phyloP scores from a whole-genome alignment of 1,140 invertebrate species.

The Atta texana region DNA sequence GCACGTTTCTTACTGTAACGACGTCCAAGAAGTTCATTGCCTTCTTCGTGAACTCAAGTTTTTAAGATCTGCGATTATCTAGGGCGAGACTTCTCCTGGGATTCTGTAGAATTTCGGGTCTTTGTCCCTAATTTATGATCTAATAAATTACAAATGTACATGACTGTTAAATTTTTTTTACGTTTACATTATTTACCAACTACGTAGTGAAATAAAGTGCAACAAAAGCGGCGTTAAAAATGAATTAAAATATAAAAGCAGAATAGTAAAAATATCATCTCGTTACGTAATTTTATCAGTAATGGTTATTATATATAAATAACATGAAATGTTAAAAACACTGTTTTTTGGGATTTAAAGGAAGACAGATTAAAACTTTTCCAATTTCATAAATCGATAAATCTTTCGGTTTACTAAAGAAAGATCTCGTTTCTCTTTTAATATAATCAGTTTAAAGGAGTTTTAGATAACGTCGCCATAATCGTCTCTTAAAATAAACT shows the following conservation, averaged over 20 bases:
- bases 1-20: constrained; percentile 35
- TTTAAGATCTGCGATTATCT: constrained; percentile 35
- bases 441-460: background rate
- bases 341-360: constrained; percentile 18
- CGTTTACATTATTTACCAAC: background rate
- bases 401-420: background rate
- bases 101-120: background rate
- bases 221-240: background rate
- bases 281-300: background rate
- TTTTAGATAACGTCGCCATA: background rate
- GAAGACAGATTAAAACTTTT: constrained; percentile 51
- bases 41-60: constrained; percentile 31
- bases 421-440: constrained; percentile 4
- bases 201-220: background rate
- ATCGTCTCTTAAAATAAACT: background rate
- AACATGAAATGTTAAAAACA: constrained; percentile 8
- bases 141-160: constrained; percentile 27
- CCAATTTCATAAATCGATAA: constrained; percentile 35
- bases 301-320: constrained; percentile 14
- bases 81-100: background rate
- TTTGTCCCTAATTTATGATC: constrained; percentile 21
- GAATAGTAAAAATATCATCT: background rate
- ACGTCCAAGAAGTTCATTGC: constrained; percentile 49
- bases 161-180: background rate
- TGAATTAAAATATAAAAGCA: background rate